Conservation (phyloP, 2,113 vertebrate genomes). For the Emydocephalus ijimae region DNA sequence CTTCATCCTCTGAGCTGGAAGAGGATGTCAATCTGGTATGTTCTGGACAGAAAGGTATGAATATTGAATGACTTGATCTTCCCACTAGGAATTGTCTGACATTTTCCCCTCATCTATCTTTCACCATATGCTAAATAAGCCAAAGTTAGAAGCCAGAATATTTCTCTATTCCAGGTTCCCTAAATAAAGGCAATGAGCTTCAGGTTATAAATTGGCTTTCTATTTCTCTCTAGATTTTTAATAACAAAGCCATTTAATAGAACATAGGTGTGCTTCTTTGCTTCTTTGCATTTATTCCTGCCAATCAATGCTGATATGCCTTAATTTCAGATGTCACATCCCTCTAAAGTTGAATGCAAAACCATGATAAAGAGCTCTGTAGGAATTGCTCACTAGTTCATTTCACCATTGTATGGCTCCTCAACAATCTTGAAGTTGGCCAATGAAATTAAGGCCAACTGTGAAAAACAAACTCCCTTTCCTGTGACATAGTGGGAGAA, state of each 20-base stretch:
- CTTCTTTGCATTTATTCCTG: neutral
- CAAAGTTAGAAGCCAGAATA: neutral
- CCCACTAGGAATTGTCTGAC: neutral
- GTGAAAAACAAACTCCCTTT: neutral
- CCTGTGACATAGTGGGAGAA: neutral
- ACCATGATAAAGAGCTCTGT: too few relatives aligned
- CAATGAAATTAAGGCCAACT: neutral
- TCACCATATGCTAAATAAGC: neutral
- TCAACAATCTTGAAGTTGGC: neutral
- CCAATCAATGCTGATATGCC: neutral
- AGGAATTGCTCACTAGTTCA: too few relatives aligned
- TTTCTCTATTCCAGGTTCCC: neutral
- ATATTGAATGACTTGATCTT: neutral
- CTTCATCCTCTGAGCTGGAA: neutral
- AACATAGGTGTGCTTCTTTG: neutral
- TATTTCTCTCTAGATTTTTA: neutral
- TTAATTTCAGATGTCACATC: neutral
- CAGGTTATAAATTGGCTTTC: neutral
- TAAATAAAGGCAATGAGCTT: neutral
- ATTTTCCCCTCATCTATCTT: neutral
- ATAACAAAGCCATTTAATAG: neutral
- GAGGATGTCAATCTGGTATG: neutral
- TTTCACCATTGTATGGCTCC: neutral
- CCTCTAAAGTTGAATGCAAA: neutral
- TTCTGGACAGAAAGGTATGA: neutral